Evolutionary conservation across 2,888 invertebrate species (phyloP), one percentile per base, ranked within the genome.

Genomic region (Sussaba pulchella): DNA sequence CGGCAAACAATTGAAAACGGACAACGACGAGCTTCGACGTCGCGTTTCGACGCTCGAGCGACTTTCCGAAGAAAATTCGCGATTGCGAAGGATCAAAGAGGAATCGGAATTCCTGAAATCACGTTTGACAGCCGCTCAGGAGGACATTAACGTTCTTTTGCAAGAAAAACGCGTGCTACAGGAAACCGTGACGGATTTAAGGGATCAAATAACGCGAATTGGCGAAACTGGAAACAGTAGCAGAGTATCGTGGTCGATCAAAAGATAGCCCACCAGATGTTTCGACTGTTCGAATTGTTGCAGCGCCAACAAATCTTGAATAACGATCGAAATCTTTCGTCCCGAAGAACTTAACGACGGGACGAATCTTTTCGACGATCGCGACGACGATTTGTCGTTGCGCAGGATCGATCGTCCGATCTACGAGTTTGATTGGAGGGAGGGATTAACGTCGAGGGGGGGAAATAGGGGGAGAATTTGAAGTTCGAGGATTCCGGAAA

Each of bases 101-200:
- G 95, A 96, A 89, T 93, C 93, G 1, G 94, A 94, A 82, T 91
- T 94, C 12, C 91, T 97, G 6, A 94, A 94, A 85, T 93, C 93
- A 6, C 94, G 94, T 86, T 91, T 96, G 69, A 94, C 93, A 82
- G 94, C 95, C 0, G 96, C 97, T 0, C 96, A 97, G 90, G 96
- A 96, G 85, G 95, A 97, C 80, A 95, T 96, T 0, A 94, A 94
- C 6, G 93, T 94, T 67, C 92, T 97, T 82, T 89, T 97, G 24
- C 95, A 95, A 31, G 97, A 97, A 88, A 97, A 97, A 88, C 94
- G 94, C 85, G 94, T 94, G 61, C 92, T 97, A 63, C 90, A 97
- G 82, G 96, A 97, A 79, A 94, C 95, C 45, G 94, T 97, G 82
- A 94, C 94, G 45, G 93, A 94, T 24, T 91, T 97, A 83, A 96